Percentiles rank a stretch among this genome's conserved stretches.
These are phyloP conservation scores for Pristionchus japonicus DNA, from an alignment of 2,888 invertebrate species.

Conservation along the genomic window DNA sequence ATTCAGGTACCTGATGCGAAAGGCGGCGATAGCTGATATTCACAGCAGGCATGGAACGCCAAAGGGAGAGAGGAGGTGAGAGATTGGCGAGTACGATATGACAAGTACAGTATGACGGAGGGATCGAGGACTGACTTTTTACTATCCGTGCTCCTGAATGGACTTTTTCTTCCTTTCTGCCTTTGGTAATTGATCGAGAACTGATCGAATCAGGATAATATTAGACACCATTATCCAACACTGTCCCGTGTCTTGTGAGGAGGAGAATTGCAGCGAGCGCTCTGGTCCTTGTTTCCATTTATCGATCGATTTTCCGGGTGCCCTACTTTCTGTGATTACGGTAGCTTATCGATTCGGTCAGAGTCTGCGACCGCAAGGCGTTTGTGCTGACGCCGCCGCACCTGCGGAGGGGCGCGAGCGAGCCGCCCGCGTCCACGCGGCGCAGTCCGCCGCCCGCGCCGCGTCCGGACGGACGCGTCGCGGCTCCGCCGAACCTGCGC, in stretches of 20 bases:
- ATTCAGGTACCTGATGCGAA: constrained; percentile 24
- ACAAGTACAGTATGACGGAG: neutral
- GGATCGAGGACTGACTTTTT: neutral
- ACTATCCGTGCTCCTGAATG: no score
- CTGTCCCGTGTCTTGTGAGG: neutral
- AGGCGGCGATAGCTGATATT: constrained; percentile 23
- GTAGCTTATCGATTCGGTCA: neutral
- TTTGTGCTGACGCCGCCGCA: constrained; percentile 15
- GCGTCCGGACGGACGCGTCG: no score
- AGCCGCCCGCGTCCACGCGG: neutral
- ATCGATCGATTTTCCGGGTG: neutral
- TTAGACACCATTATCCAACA: neutral
- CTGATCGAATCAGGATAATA: neutral
- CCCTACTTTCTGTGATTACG: neutral
- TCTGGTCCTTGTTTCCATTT: neutral
- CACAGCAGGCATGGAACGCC: constrained; percentile 8
- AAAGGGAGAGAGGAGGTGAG: constrained; percentile 8
- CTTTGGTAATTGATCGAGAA: neutral
- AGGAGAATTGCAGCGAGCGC: neutral
- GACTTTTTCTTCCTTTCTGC: no score
- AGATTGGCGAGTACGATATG: neutral
- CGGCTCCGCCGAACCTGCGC: neutral
- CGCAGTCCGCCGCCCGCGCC: neutral
- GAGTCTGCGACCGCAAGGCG: neutral
- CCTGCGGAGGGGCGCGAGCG: constrained; percentile 13